phyloP scores from a whole-genome alignment of 1,140 invertebrate genomes.

The Caenorhabditis latens region DNA sequence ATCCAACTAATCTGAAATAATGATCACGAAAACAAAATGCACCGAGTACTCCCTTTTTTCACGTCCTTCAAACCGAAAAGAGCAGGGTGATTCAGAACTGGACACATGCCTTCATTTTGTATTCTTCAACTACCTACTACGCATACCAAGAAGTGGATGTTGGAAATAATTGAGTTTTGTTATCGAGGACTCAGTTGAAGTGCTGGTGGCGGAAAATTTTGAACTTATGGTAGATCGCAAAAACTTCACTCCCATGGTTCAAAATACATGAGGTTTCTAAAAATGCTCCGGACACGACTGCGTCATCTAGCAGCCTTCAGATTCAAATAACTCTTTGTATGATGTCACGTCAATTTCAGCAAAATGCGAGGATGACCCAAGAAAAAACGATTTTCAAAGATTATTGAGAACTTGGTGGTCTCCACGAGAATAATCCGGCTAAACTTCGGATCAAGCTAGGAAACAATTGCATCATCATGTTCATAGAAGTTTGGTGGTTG shows the following conservation, averaged over 20 bases:
- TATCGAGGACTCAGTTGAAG: neutral
- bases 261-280: neutral
- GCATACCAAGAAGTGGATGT: conserved; percentile 20
- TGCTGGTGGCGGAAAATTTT: neutral
- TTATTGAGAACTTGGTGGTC: conserved; percentile 35
- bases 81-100: conserved; percentile 15
- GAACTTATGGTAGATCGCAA: neutral
- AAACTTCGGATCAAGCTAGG: neutral
- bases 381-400: neutral
- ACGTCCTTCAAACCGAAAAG: neutral
- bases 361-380: neutral
- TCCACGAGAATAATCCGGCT: conserved; percentile 1
- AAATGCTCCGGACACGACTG: neutral
- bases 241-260: neutral
- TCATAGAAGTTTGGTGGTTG: neutral
- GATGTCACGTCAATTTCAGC: conserved; percentile 38
- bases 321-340: neutral
- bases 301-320: conserved; percentile 12
- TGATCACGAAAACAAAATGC: no score
- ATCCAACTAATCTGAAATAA: no score
- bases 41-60: neutral
- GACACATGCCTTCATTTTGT: conserved; percentile 25
- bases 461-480: neutral
- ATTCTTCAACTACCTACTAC: conserved; percentile 32
- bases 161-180: conserved; percentile 28